These are phyloP conservation scores for Plutomurus gul DNA, from an alignment of 1,140 invertebrate species.

Conservation along the genomic window DNA sequence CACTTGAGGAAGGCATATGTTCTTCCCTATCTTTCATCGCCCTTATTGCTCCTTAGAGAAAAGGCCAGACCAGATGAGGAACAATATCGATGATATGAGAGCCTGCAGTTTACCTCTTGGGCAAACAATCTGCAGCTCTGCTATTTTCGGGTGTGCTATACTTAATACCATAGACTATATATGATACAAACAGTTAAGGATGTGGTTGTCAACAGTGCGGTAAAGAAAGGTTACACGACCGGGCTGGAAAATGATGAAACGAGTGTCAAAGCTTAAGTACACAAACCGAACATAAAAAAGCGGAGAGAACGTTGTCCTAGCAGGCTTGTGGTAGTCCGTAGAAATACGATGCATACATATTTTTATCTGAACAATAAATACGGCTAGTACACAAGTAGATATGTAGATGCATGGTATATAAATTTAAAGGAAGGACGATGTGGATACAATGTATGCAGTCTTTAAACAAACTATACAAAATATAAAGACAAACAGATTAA, in stretches of 20 bases:
- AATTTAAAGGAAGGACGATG: neutral
- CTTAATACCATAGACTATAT: too few relatives aligned
- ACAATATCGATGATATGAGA: too few relatives aligned
- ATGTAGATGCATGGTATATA: neutral
- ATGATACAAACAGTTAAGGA: too few relatives aligned
- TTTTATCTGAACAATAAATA: neutral
- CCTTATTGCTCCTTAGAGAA: slow-evolving; percentile 46
- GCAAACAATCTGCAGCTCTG: too few relatives aligned
- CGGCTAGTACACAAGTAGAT: neutral
- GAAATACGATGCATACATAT: too few relatives aligned
- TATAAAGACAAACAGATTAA: neutral
- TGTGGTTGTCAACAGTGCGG: too few relatives aligned
- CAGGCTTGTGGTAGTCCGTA: too few relatives aligned
- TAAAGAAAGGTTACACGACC: neutral
- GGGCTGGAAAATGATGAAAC: slow-evolving; percentile 13
- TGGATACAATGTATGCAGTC: neutral
- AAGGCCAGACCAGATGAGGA: neutral
- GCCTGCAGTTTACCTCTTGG: too few relatives aligned
- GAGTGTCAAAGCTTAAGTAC: neutral
- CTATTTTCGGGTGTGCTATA: too few relatives aligned
- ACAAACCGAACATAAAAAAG: neutral
- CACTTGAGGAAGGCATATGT: slow-evolving; percentile 43
- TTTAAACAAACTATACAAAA: neutral
- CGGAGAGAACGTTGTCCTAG: neutral
- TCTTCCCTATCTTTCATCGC: slow-evolving; percentile 48